phyloP scores from a whole-genome alignment of 2,113 vertebrate species.

The Mobula birostris region DNA sequence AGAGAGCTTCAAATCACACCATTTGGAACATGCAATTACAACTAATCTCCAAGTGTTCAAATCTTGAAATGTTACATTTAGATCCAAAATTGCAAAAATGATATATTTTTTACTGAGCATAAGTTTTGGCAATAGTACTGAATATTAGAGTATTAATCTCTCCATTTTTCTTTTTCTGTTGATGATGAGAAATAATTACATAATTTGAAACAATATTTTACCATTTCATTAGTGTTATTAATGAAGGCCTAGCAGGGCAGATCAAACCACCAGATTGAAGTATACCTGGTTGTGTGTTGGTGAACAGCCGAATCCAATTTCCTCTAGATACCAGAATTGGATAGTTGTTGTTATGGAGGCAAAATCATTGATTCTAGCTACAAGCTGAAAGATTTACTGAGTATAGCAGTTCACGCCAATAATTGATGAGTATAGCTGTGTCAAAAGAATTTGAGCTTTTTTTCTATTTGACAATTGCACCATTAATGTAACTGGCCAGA shows the following conservation, averaged over 20 bases:
- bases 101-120: not conserved
- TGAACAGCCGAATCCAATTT: not conserved
- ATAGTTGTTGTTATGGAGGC: not conserved
- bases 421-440: constrained; percentile 14
- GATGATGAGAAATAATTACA: not conserved
- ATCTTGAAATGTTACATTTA: constrained; percentile 12
- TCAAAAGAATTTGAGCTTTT: not conserved
- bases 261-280: constrained; percentile 4
- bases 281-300: not conserved
- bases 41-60: not conserved
- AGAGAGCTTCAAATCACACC: not conserved
- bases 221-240: not conserved
- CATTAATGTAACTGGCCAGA: not conserved
- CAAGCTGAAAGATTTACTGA: not conserved
- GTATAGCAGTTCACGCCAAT: not conserved
- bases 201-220: not conserved
- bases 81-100: not conserved
- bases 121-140: not conserved
- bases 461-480: constrained; percentile 1
- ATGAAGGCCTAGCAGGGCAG: not conserved
- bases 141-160: not conserved
- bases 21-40: not conserved
- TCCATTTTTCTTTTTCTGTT: constrained; percentile 21
- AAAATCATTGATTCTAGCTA: not conserved
- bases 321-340: not conserved